Evolutionary conservation across 2,797 vertebrate species (phyloP), one percentile per base, ranked within the genome.

Genomic region (Mus minutoides): DNA sequence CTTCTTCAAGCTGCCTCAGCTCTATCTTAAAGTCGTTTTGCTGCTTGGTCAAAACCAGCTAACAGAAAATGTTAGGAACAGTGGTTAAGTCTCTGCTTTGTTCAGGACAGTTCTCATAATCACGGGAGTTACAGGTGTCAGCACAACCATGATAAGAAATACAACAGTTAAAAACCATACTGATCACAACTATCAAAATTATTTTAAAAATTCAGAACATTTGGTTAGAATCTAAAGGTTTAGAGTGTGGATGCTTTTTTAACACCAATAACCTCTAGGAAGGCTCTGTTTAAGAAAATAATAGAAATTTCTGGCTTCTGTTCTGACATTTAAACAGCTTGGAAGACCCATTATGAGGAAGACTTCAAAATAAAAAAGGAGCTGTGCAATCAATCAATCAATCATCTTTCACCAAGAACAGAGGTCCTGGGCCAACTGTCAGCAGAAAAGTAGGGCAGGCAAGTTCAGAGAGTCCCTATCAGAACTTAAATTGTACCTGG

Each of bases 1-100:
- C 98, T 0, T 99, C 99, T 90, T 99, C 99, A 91, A 99, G 96
- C 22, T 92, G 97, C 94, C 99, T 98, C 40, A 99, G 98, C 89
- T 99, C 98, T 86, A 98, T 98, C 98, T 98, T 99, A 94, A 99
- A 99, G 97, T 98, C 14, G 52, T 99, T 99, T 96, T 99, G 99
- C 94, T 99, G 98, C 77, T 98, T 99, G 85, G 98, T 99, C 96
- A 99, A 97, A 67, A 98, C 95, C 97, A 99, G 98, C 98, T 99
- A 94, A 77, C 1, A 79, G 97, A 75, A 86, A 76, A 88, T 46
- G 21, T 9, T 73, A 90, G 52, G 91, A 29, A 77, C 1, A 21
- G 62, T 31, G 54, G 52, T 67, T 88, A 84, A 56, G 56, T 75
- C 19, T 21, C 34, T 19, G 19, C 40, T 19, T 83, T 69, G 62